These are phyloP conservation scores for Neotragus pygmaeus DNA, from an alignment of 2,113 vertebrate genomes.

Conservation along the genomic window DNA sequence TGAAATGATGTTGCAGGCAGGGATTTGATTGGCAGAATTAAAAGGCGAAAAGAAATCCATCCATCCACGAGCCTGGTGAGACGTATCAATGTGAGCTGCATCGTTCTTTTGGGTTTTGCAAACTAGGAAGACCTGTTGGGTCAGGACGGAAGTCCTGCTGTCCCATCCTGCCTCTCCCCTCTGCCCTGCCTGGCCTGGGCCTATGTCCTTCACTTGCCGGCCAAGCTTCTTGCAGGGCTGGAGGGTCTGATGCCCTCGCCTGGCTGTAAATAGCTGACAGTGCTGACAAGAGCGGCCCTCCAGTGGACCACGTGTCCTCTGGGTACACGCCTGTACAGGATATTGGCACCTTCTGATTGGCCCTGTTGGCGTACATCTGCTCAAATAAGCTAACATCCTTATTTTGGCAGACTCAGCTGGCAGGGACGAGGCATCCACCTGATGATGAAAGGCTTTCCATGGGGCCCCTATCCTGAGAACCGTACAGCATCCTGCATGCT, in stretches of 20 bases:
- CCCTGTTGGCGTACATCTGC: fast-evolving
- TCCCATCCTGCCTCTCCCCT: no score
- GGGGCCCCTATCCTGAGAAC: not conserved
- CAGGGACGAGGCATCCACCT: fast-evolving
- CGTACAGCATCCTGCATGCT: fast-evolving
- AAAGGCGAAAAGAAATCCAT: not conserved
- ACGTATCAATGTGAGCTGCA: fast-evolving
- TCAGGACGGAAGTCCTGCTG: not conserved
- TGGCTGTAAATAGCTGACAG: fast-evolving
- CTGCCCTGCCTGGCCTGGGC: fast-evolving
- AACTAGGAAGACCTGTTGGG: not conserved
- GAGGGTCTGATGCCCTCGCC: fast-evolving
- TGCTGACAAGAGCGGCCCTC: fast-evolving
- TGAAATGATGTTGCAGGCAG: not conserved
- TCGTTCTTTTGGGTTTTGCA: not conserved
- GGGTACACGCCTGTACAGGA: not conserved
- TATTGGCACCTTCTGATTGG: not conserved
- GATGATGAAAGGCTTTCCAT: fast-evolving
- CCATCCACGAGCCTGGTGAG: not conserved
- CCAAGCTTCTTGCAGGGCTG: no score
- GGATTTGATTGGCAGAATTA: not conserved
- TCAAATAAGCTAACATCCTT: not conserved
- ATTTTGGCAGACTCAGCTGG: not conserved
- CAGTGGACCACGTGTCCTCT: fast-evolving
- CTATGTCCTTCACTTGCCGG: not conserved